Conservation (phyloP, 2,113 vertebrate genomes). For the Chelonoidis abingdonii region DNA sequence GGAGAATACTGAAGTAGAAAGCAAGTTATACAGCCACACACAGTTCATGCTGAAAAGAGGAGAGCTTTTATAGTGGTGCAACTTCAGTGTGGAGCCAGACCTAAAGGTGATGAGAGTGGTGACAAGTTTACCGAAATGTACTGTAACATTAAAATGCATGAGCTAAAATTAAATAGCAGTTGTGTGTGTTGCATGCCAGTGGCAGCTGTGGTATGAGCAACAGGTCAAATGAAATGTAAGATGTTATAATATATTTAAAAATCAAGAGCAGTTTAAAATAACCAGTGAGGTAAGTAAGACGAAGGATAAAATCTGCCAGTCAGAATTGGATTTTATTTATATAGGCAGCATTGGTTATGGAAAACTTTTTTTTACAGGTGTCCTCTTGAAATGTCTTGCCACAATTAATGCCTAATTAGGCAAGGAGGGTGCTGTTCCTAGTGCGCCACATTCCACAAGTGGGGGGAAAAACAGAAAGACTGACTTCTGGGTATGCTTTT, state of each 20-base stretch:
- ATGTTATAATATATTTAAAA: not conserved
- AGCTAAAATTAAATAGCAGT: constrained; percentile 1
- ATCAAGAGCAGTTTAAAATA: not conserved
- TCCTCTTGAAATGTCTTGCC: not conserved
- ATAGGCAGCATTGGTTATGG: not conserved
- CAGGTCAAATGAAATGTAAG: not conserved
- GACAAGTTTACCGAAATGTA: not conserved
- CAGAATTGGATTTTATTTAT: not conserved
- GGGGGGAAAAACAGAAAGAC: not conserved
- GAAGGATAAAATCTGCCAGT: not conserved
- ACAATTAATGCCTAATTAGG: constrained; percentile 11
- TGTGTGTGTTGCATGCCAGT: not conserved
- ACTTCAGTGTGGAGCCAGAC: not conserved
- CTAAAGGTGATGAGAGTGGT: not conserved
- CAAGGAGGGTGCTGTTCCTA: constrained; percentile 31
- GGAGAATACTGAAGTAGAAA: not conserved
- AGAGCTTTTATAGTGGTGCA: not conserved
- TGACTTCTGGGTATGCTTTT: not conserved
- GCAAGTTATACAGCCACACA: too few species aligned
- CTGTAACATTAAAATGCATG: not conserved
- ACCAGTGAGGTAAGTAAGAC: not conserved
- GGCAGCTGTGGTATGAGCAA: not conserved
- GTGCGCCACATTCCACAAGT: constrained; percentile 33
- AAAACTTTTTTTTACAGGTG: not conserved
- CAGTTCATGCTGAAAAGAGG: not conserved